Conservation (phyloP, 1,140 invertebrate species). For the Ceratosolen fusciceps region DNA sequence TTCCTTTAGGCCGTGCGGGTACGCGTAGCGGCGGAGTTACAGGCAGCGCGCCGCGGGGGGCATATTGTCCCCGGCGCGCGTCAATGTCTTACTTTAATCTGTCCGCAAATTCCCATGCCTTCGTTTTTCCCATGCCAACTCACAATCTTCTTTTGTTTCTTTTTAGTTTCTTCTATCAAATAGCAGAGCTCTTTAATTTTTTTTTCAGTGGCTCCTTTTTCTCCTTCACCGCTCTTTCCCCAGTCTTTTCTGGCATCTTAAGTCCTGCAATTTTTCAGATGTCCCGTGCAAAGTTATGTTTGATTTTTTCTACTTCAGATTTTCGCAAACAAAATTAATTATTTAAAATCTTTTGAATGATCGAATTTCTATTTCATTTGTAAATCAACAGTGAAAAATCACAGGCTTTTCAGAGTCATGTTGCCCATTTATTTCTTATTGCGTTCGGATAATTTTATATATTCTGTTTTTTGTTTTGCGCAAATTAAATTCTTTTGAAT, state of each 20-base stretch:
- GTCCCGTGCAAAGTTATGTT: background rate
- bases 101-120: background rate
- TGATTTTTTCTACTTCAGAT: no score
- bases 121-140: no score
- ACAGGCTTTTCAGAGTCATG: background rate
- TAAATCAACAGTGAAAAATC: background rate
- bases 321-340: slow-evolving; percentile 3
- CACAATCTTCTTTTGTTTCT: background rate
- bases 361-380: slow-evolving; percentile 6
- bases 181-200: background rate
- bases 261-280: background rate
- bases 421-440: background rate
- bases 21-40: no score
- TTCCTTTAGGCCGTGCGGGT: no score
- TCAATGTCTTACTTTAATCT: background rate
- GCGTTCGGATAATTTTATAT: slow-evolving; percentile 27
- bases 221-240: background rate
- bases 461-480: background rate
- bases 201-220: background rate
- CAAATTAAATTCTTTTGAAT: background rate
- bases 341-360: no score
- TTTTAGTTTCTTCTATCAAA: background rate
- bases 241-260: background rate
- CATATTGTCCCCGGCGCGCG: no score
- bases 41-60: no score